Conservation (phyloP, 2,113 vertebrate species). For the Microtus richardsoni region DNA sequence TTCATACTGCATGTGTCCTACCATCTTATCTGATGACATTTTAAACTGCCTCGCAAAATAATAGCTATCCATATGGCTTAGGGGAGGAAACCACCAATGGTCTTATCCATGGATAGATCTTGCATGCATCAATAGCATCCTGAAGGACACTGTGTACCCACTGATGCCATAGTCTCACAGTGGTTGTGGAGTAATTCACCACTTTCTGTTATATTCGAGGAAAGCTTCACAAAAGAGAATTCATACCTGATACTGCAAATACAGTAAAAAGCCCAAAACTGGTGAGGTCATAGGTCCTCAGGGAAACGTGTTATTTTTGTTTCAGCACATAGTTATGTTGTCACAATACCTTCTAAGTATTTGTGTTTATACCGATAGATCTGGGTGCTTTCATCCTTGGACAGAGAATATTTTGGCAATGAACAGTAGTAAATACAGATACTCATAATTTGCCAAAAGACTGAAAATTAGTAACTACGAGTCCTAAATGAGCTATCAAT, state of each 20-base stretch:
- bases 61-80: background rate
- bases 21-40: background rate
- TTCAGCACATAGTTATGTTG: background rate
- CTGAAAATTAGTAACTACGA: background rate
- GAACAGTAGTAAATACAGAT: background rate
- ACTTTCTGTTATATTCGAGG: background rate
- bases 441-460: background rate
- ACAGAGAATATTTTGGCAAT: background rate
- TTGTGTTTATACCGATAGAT: background rate
- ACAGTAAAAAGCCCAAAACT: no score
- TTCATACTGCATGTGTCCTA: background rate
- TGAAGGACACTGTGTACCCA: background rate
- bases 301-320: background rate
- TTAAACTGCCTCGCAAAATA: background rate
- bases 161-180: background rate
- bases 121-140: background rate
- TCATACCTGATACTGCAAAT: background rate
- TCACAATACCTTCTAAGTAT: background rate
- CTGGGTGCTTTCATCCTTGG: background rate
- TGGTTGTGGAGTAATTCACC: background rate
- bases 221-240: background rate
- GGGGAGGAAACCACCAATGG: background rate
- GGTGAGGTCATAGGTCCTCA: background rate
- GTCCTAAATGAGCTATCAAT: background rate
- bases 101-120: background rate